phyloP scores from a whole-genome alignment of 2,888 invertebrate species.

The Sericinus montela region DNA sequence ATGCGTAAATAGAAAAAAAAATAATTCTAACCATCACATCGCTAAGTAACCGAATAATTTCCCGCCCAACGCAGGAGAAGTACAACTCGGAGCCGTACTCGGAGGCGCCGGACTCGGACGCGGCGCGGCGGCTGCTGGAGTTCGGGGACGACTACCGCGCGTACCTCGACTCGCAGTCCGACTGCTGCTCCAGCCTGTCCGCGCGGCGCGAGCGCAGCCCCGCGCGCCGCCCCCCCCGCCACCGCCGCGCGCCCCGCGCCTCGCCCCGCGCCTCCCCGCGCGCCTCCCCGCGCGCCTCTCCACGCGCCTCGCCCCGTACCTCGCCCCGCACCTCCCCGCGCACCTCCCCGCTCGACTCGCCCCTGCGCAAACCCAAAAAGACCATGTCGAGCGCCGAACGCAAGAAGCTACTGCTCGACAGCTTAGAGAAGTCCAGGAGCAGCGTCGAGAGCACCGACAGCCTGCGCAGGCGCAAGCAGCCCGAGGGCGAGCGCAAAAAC shows the following conservation, averaged over 20 bases:
- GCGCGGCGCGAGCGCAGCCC: constrained; percentile 77
- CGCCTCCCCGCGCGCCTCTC: constrained; percentile 93
- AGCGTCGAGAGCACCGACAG: constrained; percentile 72
- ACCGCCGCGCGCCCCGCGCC: constrained; percentile 62
- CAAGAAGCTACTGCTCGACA: constrained; percentile 68
- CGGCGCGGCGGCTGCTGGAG: constrained; percentile 88
- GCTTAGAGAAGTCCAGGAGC: constrained; percentile 67
- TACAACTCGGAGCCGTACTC: constrained; percentile 95
- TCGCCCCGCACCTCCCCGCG: constrained; percentile 59
- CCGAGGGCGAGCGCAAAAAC: constrained; percentile 59
- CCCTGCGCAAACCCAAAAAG: constrained; percentile 65
- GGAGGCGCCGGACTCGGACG: constrained; percentile 91
- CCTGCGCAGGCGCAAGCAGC: constrained; percentile 53
- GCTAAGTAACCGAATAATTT: too few relatives aligned
- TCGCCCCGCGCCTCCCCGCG: constrained; percentile 80
- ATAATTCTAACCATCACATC: too few relatives aligned
- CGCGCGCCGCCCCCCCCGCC: constrained; percentile 53
- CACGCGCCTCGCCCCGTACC: constrained; percentile 85
- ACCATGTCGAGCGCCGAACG: constrained; percentile 75
- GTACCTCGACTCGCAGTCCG: constrained; percentile 93
- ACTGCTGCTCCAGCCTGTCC: constrained; percentile 89
- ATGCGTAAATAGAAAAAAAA: too few relatives aligned
- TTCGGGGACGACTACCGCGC: constrained; percentile 95
- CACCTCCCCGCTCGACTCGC: constrained; percentile 61
- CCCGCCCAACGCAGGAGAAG: constrained; percentile 84